Evolutionary conservation across 2,113 vertebrate species (phyloP), one percentile per base, ranked within the genome.

Genomic region (Pedionomus torquatus): DNA sequence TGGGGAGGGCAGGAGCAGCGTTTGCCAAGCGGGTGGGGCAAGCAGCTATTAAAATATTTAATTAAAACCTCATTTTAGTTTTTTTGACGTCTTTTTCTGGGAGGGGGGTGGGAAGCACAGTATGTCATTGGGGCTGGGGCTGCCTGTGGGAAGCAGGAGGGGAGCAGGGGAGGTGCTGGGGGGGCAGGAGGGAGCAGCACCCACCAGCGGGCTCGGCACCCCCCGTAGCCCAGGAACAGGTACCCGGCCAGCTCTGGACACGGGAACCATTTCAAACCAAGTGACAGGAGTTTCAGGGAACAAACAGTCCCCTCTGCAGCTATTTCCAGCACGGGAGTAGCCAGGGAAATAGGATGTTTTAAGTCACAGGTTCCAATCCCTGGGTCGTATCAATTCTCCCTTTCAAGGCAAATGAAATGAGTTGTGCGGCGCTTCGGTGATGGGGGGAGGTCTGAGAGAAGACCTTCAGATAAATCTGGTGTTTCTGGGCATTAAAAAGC

Each of bases 401-500:
- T 83, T 65, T 66, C 54, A 12, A 39, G 52, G 72, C 61, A 64
- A 87, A 72, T 28, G 39, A 54, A 71, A 70, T 1, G 24, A 54
- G 35, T 9, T 64, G 35, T 11, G 54, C 11, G 2, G 21, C 84
- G 83, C 49, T 74, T 63, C 28, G 69, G 19, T 75, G 63, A 17
- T 3, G 60, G 25, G 8, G 28, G 8, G 39, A 55, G 28, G 33
- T 37, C 30, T 69, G 65, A 83, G 78, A 44, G 52, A 41, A 92
- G 52, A 55, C 72, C 48, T 96, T 43, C n/a, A 71, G 89, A 57
- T 69, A 64, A 93, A 65, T 37, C 78, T 46, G 75, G 9, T 78
- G 55, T 87, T 75, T 28, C 43, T 39, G 78, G 82, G 93, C 70
- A 82, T 79, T 91, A 79, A 76, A 80, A 83, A 88, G 66, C 52